A percentile compares a stretch with the other conserved stretches of the same genome.
Conservation (phyloP, 1,140 invertebrate species). For the Drosophila ironensis region DNA sequence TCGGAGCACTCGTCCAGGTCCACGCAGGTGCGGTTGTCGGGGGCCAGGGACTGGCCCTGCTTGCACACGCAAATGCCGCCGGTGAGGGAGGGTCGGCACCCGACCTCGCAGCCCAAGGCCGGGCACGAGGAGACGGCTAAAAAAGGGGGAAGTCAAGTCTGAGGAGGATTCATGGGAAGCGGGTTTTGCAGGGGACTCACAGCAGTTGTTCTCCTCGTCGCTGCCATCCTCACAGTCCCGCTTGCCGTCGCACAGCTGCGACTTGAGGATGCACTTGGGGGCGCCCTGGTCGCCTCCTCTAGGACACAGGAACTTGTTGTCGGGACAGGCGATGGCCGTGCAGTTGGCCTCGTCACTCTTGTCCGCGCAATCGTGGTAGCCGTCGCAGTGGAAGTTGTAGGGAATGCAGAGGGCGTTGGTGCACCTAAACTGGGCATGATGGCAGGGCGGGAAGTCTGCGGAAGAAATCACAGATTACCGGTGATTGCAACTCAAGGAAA, state of each 20-base stretch:
- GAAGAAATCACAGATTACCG: not conserved
- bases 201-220: slow-evolving; percentile 94
- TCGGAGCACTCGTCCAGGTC: slow-evolving; percentile 96
- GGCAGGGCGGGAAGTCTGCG: slow-evolving; percentile 94
- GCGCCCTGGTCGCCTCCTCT: slow-evolving; percentile 86
- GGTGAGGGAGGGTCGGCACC: slow-evolving; percentile 93
- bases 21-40: slow-evolving; percentile 92
- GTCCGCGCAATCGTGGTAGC: slow-evolving; percentile 92
- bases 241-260: slow-evolving; percentile 94
- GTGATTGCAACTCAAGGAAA: not conserved
- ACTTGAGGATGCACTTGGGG: slow-evolving; percentile 93
- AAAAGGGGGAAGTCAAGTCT: slow-evolving; percentile 45
- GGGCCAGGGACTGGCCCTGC: slow-evolving; percentile 87
- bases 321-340: slow-evolving; percentile 93
- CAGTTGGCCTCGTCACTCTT: slow-evolving; percentile 95
- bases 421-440: slow-evolving; percentile 95
- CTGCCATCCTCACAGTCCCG: slow-evolving; percentile 94
- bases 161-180: not conserved
- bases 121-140: slow-evolving; percentile 90
- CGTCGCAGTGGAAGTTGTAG: slow-evolving; percentile 90
- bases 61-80: slow-evolving; percentile 95
- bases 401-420: slow-evolving; percentile 96
- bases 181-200: slow-evolving; percentile 93
- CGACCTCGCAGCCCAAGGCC: slow-evolving; percentile 92
- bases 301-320: slow-evolving; percentile 95